Conservation (phyloP, 2,888 invertebrate species). For the Epinotia ramella region DNA sequence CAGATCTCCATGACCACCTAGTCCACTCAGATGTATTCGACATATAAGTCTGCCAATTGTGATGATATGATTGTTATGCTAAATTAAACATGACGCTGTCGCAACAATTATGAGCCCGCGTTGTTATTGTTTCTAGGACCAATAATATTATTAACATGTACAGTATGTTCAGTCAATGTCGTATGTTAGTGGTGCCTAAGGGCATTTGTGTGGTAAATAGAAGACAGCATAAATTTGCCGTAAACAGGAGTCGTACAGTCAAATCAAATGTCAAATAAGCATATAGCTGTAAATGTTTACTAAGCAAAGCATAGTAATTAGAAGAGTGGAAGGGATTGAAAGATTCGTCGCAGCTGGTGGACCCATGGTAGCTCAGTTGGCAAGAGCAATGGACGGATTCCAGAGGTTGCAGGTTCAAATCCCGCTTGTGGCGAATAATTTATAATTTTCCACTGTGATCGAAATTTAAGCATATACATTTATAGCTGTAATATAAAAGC, state of each 20-base stretch:
- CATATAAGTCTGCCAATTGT: neutral
- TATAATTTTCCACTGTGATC: no score
- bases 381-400: no score
- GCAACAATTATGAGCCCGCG: slow-evolving; percentile 12
- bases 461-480: no score
- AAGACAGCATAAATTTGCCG: neutral
- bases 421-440: no score
- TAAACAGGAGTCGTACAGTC: neutral
- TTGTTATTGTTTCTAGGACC: slow-evolving; percentile 23
- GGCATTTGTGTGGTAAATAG: neutral
- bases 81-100: slow-evolving; percentile 3
- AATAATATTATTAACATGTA: slow-evolving; percentile 16
- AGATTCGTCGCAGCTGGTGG: no score
- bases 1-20: neutral
- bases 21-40: neutral
- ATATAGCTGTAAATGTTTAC: neutral
- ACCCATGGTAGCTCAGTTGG: no score
- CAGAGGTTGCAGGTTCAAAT: no score
- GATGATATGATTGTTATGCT: slow-evolving; percentile 27
- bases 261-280: neutral
- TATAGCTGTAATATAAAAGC: no score
- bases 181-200: neutral
- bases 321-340: no score
- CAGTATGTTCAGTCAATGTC: slow-evolving; percentile 7
- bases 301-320: no score